Base-by-base conservation (phyloP, 2,888 invertebrate species). In the Chalcis sispes region DNA sequence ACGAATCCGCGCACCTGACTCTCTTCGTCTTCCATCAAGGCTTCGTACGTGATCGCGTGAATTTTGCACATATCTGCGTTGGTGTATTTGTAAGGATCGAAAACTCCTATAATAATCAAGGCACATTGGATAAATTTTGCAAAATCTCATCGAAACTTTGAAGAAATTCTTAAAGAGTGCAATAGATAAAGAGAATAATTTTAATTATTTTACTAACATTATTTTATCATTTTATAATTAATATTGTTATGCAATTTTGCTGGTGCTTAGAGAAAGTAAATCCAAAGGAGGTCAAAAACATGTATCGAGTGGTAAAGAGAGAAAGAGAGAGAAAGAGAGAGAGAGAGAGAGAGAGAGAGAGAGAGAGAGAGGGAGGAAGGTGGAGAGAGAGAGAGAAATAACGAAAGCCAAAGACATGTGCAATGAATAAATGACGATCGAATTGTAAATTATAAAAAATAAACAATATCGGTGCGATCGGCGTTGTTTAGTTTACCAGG, bases 11-110 rank as follows among this genome's bases (percentile, higher is more conserved):
- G 90, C 7, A 95, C 91, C 89, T 96, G 96, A 81, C 92, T 93
- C 80, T 95, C 93, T 86, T 96, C 95, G 84, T 95, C 94, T 85
- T 95, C 95, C 90, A 96, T 91, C 58, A 95, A 86, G 0, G 94
- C 92, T 87, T 96, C 96, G 86, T 94, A 95, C 25, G 94, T 93
- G 54, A 93, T 92, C 62, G 92, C 93, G 89, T 95, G 94, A 1
- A 94, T 92, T 36, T 94, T 92, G 85, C 95, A 93, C 93, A 95
- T 94, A 84, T 95, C 94, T 64, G 92, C 93, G 83, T 94, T 93
- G 8, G 93, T 93, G 86, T 92, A 95, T 84, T 93, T 93, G 85
- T 93, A 92, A 0, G 95, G 93, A 89, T 95, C 95, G 87, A 95
- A 94, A 15, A 94, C 94, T 81, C 94, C 95, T 95, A 86, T 1